These are phyloP conservation scores for Orius insidiosus DNA, from an alignment of 1,140 invertebrate species.

Conservation along the genomic window DNA sequence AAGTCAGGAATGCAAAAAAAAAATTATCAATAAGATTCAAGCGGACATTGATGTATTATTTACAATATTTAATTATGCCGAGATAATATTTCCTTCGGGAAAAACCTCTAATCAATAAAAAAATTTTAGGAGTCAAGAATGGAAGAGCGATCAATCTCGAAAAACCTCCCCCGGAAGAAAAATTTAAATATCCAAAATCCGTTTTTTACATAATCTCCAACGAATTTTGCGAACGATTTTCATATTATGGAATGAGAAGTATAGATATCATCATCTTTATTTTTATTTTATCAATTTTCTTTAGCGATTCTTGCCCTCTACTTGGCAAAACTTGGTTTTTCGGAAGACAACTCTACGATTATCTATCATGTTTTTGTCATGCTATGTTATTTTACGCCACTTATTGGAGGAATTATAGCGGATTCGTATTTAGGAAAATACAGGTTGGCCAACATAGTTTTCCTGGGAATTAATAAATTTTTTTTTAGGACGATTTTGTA, in stretches of 20 bases:
- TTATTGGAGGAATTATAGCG: conserved; percentile 73
- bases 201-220: conserved; percentile 86
- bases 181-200: conserved; percentile 52
- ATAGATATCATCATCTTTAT: conserved; percentile 27
- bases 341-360: conserved; percentile 48
- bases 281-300: background rate
- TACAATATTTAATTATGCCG: too few species aligned
- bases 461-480: too few species aligned
- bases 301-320: conserved; percentile 70
- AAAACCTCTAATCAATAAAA: too few species aligned
- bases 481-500: conserved; percentile 56
- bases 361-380: conserved; percentile 69
- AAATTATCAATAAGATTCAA: too few species aligned
- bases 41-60: too few species aligned
- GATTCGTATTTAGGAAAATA: conserved; percentile 78
- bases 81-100: too few species aligned
- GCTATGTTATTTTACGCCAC: conserved; percentile 72
- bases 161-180: too few species aligned
- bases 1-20: too few species aligned
- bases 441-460: conserved; percentile 22
- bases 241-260: conserved; percentile 92
- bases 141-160: too few species aligned
- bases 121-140: too few species aligned
- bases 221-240: conserved; percentile 94
- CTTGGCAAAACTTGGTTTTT: conserved; percentile 40